Evolutionary conservation across 2,888 invertebrate genomes (phyloP).

Genomic region (Fragum sueziense): DNA sequence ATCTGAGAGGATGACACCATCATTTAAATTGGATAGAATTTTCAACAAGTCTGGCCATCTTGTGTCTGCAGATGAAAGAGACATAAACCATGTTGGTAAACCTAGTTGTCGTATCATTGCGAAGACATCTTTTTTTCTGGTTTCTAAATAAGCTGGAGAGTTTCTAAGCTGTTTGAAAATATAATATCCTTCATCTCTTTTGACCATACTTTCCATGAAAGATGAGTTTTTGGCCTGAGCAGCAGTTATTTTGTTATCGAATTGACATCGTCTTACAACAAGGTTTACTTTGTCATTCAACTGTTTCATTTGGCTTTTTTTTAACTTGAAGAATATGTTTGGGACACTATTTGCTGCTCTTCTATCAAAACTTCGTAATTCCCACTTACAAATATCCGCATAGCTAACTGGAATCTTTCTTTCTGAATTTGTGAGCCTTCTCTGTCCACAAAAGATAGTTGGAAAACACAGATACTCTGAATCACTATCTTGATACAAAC

Average conservation of each 20-base stretch:
- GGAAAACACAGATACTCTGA: conserved; percentile 52
- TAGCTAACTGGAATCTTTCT: conserved; percentile 22
- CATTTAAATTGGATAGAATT: conserved; percentile 6
- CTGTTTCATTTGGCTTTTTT: conserved; percentile 14
- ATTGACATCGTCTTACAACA: conserved; percentile 44
- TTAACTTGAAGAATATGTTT: conserved; percentile 40
- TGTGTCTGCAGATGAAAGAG: conserved; percentile 23
- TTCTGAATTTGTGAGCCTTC: conserved; percentile 30
- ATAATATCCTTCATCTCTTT: conserved; percentile 76
- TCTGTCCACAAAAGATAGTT: conserved; percentile 53
- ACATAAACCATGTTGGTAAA: conserved; percentile 55
- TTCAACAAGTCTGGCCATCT: conserved; percentile 14
- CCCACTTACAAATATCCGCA: conserved; percentile 35
- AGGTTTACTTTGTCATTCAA: conserved; percentile 46
- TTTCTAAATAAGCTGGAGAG: conserved; percentile 18
- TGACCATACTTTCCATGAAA: conserved; percentile 42
- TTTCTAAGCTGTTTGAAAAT: conserved; percentile 60
- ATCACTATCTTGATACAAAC: conserved; percentile 55
- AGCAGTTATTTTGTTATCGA: conserved; percentile 41
- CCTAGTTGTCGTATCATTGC: conserved; percentile 57
- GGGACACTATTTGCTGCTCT: conserved; percentile 42
- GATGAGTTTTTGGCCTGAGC: conserved; percentile 23
- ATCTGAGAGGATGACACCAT: not conserved
- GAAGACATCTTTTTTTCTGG: conserved; percentile 51
- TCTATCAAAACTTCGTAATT: conserved; percentile 30